These are phyloP conservation scores for Scaptomyza parva DNA, from an alignment of 2,888 invertebrate species.

Conservation along the genomic window DNA sequence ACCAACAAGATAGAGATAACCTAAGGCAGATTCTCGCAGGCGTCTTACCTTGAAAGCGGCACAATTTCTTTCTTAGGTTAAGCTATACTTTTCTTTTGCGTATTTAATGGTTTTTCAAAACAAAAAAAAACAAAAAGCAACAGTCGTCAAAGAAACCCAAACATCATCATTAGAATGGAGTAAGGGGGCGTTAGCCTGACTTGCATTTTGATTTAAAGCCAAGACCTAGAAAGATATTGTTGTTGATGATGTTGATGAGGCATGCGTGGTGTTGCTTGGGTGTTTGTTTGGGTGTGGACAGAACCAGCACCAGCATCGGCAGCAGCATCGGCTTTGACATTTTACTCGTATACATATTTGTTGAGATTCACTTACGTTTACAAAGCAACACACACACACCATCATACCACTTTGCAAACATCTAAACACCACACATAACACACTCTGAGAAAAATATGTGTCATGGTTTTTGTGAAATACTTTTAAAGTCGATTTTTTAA, in stretches of 20 bases:
- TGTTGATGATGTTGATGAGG: conserved; percentile 27
- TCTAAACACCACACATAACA: conserved; percentile 18
- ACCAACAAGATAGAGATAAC: conserved; percentile 5
- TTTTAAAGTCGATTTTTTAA: not conserved
- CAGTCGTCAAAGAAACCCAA: conserved; percentile 5
- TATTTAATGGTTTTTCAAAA: conserved; percentile 66
- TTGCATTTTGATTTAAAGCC: conserved; percentile 55
- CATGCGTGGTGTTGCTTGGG: conserved; percentile 13
- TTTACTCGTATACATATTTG: conserved; percentile 32
- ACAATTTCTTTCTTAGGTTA: conserved; percentile 27
- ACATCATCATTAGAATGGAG: conserved; percentile 25
- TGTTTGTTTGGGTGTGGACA: conserved; percentile 24
- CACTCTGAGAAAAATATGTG: not conserved
- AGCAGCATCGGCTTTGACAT: conserved; percentile 26
- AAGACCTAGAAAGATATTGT: conserved; percentile 18
- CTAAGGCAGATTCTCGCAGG: conserved; percentile 39
- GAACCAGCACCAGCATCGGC: too few species aligned
- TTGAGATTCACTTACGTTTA: conserved; percentile 42
- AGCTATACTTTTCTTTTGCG: conserved; percentile 15
- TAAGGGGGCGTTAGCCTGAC: conserved; percentile 51
- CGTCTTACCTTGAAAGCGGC: conserved; percentile 46
- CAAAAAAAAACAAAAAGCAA: conserved; percentile 20
- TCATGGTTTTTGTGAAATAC: not conserved
- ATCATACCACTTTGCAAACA: conserved; percentile 1
- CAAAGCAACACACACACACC: conserved; percentile 14